A percentile compares a stretch with the other conserved stretches of the same genome.
These are phyloP conservation scores for Drosophila saltans DNA, from an alignment of 1,140 invertebrate species.

Conservation along the genomic window DNA sequence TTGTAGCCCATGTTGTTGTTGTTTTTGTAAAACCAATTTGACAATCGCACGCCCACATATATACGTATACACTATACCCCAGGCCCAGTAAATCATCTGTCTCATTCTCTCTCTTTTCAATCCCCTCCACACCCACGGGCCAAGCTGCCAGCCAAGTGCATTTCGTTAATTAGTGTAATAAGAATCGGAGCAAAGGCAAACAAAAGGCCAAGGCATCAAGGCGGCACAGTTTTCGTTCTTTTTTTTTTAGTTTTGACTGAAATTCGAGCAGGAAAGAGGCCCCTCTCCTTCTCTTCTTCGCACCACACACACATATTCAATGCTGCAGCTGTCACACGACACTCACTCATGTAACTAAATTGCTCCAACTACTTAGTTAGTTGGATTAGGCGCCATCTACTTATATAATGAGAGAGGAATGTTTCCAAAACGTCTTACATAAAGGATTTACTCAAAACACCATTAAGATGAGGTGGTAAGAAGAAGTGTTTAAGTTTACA, in stretches of 20 bases:
- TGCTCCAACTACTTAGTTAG: slow-evolving; percentile 25
- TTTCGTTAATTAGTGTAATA: slow-evolving; percentile 80
- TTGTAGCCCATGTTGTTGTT: slow-evolving; percentile 33
- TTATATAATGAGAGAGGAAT: slow-evolving; percentile 1
- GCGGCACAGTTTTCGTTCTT: not conserved
- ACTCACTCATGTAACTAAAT: slow-evolving; percentile 39
- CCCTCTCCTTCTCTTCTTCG: not conserved
- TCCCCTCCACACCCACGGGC: not conserved
- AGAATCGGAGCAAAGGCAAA: slow-evolving; percentile 43
- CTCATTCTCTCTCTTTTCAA: not conserved
- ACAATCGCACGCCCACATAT: slow-evolving; percentile 54
- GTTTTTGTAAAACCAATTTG: slow-evolving; percentile 55
- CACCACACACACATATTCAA: not conserved
- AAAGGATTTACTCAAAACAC: not conserved
- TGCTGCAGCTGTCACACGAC: slow-evolving; percentile 41
- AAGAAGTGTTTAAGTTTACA: not conserved
- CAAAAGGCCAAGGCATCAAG: slow-evolving; percentile 56
- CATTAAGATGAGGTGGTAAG: not conserved
- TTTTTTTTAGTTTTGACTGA: slow-evolving; percentile 41
- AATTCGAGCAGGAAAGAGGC: slow-evolving; percentile 45
- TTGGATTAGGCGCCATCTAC: slow-evolving; percentile 37
- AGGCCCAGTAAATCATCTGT: slow-evolving; percentile 8
- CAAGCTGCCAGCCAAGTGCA: slow-evolving; percentile 60
- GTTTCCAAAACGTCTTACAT: slow-evolving; percentile 1
- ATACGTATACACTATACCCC: too few species aligned